Percentiles rank a stretch among this genome's conserved stretches.
phyloP scores from a whole-genome alignment of 2,113 vertebrate genomes.

The Rhinichthys klamathensis region DNA sequence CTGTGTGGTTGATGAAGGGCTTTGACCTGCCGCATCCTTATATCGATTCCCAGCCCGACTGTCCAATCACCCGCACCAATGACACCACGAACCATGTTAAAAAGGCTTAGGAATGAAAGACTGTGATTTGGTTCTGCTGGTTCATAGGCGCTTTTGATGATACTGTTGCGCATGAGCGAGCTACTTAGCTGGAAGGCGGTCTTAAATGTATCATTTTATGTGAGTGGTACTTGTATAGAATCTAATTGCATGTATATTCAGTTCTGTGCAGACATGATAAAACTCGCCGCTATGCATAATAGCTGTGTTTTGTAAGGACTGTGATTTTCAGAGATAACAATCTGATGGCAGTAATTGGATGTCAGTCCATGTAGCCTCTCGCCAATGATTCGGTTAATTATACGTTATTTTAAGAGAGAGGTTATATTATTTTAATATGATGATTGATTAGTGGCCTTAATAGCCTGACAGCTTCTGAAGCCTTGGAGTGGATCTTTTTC shows the following conservation, averaged over 20 bases:
- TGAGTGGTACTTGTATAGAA: constrained; percentile 1
- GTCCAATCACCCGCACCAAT: constrained; percentile 28
- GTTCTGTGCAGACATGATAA: background rate
- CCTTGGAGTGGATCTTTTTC: background rate
- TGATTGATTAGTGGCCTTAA: constrained; percentile 48
- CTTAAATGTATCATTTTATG: background rate
- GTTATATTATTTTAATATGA: constrained; percentile 45
- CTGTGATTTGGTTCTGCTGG: constrained; percentile 15
- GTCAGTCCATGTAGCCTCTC: constrained; percentile 14
- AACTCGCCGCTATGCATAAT: background rate
- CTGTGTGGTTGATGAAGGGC: constrained; percentile 14
- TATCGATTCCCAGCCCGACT: constrained; percentile 22
- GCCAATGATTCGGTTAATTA: constrained; percentile 39
- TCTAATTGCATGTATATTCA: constrained; percentile 19
- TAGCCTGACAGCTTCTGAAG: constrained; percentile 34
- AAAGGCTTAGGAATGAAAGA: constrained; percentile 35
- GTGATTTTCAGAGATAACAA: constrained; percentile 7
- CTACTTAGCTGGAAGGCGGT: background rate
- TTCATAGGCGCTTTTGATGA: constrained; percentile 16
- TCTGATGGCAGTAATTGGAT: constrained; percentile 37
- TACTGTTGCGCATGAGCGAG: background rate
- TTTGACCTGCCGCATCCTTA: constrained; percentile 15
- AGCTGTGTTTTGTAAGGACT: constrained; percentile 15
- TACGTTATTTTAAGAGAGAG: constrained; percentile 45
- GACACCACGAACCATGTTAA: constrained; percentile 28